phyloP scores from a whole-genome alignment of 2,113 vertebrate species.

The Protobothrops mucrosquamatus region DNA sequence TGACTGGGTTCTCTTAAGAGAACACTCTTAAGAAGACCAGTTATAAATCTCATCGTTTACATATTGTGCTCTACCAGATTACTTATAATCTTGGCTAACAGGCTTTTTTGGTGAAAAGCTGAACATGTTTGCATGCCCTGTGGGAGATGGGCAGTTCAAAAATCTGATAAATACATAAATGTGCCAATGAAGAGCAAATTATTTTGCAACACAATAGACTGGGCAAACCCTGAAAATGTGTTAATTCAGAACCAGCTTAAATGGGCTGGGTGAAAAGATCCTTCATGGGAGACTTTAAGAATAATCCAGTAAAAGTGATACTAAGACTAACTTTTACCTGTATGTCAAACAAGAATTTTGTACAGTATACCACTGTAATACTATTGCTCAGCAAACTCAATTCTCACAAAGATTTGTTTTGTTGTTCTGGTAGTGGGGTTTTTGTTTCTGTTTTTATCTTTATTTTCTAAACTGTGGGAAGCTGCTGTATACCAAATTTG shows the following conservation, averaged over 20 bases:
- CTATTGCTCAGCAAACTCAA: not conserved
- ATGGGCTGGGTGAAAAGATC: not conserved
- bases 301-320: not conserved
- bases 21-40: not conserved
- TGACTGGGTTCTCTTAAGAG: not conserved
- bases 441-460: not conserved
- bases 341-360: not conserved
- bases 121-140: not conserved
- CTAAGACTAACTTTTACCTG: not conserved
- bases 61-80: not conserved
- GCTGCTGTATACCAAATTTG: not conserved
- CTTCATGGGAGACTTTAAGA: not conserved
- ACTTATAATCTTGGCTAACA: not conserved
- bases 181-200: not conserved
- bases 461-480: not conserved
- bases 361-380: not conserved
- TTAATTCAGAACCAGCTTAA: not conserved
- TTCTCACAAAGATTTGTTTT: not conserved
- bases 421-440: not conserved
- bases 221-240: not conserved
- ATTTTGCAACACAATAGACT: not conserved
- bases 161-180: not conserved
- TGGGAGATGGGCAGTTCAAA: not conserved
- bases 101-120: not conserved
- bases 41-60: not conserved